phyloP scores from a whole-genome alignment of 1,140 invertebrate genomes.

The Penaeus vannamei region DNA sequence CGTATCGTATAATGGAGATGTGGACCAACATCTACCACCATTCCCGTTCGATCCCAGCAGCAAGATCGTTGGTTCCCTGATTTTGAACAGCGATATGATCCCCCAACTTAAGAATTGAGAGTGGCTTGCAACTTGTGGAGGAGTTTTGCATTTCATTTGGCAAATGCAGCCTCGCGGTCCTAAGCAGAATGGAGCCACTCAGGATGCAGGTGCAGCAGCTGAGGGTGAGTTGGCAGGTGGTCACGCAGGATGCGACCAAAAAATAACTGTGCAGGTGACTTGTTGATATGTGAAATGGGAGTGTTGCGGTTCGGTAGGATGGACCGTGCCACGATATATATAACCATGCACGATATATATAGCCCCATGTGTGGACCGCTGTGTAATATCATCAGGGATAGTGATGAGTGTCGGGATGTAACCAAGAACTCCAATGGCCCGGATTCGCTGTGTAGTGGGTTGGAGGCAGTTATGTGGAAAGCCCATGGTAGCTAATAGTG shows the following conservation, averaged over 20 bases:
- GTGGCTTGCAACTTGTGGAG: background rate
- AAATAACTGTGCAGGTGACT: constrained; percentile 25
- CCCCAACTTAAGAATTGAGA: too few species aligned
- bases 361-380: too few species aligned
- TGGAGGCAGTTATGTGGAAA: too few species aligned
- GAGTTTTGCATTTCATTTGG: background rate
- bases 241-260: constrained; percentile 40
- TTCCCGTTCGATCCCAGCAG: constrained; percentile 9
- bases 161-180: constrained; percentile 18
- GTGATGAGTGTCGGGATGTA: too few species aligned
- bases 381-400: too few species aligned
- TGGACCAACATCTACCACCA: background rate
- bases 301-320: constrained; percentile 49
- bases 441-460: too few species aligned
- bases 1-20: constrained; percentile 27
- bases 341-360: too few species aligned
- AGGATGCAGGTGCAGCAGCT: too few species aligned
- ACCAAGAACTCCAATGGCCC: too few species aligned
- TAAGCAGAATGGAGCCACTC: background rate
- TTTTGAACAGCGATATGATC: constrained; percentile 12
- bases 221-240: constrained; percentile 25
- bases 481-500: too few species aligned
- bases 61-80: background rate
- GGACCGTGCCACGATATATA: too few species aligned
- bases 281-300: background rate